Percentiles rank a stretch among this genome's conserved stretches.
Conservation (phyloP, 2,888 invertebrate species). For the Orchesellides sinensis region DNA sequence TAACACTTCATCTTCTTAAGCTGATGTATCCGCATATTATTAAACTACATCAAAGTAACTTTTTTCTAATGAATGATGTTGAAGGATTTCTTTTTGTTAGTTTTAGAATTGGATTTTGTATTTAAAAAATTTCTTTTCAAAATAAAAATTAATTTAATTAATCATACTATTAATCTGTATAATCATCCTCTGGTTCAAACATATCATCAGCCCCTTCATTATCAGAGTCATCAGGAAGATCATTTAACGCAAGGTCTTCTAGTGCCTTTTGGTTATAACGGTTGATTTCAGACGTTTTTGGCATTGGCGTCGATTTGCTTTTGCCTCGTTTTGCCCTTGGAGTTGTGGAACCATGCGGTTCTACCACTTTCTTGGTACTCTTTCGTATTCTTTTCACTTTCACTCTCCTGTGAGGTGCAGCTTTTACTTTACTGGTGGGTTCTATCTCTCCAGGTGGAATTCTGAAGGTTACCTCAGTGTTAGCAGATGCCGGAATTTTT, state of each 20-base stretch:
- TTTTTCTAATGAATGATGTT: too few species aligned
- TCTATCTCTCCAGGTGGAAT: constrained; percentile 58
- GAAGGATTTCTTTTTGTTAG: too few species aligned
- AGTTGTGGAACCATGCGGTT: neutral
- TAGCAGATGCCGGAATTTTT: constrained; percentile 61
- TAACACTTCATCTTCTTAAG: constrained; percentile 20
- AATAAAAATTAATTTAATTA: constrained; percentile 10
- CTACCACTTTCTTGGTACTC: constrained; percentile 19
- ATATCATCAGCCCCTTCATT: constrained; percentile 53
- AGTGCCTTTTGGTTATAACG: constrained; percentile 11
- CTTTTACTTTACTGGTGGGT: constrained; percentile 49
- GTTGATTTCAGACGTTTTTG: neutral
- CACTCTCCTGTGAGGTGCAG: constrained; percentile 32
- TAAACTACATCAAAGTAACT: too few species aligned
- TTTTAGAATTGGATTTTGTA: neutral
- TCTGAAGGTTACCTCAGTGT: constrained; percentile 45
- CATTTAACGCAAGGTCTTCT: constrained; percentile 49
- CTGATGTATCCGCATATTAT: too few species aligned
- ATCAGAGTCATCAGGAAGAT: constrained; percentile 14
- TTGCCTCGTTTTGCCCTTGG: constrained; percentile 14
- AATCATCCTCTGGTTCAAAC: constrained; percentile 43
- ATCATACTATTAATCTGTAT: constrained; percentile 38
- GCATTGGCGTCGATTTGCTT: constrained; percentile 11
- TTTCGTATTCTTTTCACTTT: constrained; percentile 38
- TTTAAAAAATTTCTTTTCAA: neutral